These are phyloP conservation scores for Saguinus midas DNA, from an alignment of 2,113 vertebrate genomes.

Conservation along the genomic window DNA sequence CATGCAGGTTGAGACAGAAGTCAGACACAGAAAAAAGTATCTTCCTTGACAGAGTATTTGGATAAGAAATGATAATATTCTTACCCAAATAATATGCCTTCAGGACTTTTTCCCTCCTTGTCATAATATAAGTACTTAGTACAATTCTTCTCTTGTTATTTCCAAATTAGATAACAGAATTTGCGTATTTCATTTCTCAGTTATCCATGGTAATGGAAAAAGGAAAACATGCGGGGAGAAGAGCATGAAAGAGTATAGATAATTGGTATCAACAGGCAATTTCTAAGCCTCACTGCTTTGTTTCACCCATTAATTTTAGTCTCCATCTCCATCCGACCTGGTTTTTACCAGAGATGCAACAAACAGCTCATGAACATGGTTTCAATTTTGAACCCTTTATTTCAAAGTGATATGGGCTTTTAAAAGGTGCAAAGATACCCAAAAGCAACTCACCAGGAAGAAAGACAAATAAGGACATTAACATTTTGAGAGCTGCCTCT, in stretches of 20 bases:
- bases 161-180: conserved; percentile 28
- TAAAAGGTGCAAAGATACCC: not conserved
- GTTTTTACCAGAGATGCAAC: conserved; percentile 4
- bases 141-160: not conserved
- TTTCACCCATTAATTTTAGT: conserved; percentile 52
- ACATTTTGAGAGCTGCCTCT: not conserved
- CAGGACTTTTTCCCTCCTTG: conserved; percentile 8
- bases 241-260: not conserved
- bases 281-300: conserved; percentile 29
- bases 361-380: not conserved
- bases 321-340: not conserved
- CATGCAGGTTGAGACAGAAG: not conserved
- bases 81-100: conserved; percentile 30
- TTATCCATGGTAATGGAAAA: conserved; percentile 13
- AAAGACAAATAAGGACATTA: not conserved
- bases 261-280: conserved; percentile 20
- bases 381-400: not conserved
- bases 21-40: not conserved
- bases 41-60: not conserved
- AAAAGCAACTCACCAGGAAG: not conserved
- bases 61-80: conserved; percentile 28
- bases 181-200: conserved; percentile 54
- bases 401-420: not conserved
- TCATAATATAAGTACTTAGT: not conserved
- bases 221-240: not conserved